A percentile compares a stretch with the other conserved stretches of the same genome.
Evolutionary conservation across 2,797 vertebrate genomes (phyloP).

Genomic region (Graptemys geographica): DNA sequence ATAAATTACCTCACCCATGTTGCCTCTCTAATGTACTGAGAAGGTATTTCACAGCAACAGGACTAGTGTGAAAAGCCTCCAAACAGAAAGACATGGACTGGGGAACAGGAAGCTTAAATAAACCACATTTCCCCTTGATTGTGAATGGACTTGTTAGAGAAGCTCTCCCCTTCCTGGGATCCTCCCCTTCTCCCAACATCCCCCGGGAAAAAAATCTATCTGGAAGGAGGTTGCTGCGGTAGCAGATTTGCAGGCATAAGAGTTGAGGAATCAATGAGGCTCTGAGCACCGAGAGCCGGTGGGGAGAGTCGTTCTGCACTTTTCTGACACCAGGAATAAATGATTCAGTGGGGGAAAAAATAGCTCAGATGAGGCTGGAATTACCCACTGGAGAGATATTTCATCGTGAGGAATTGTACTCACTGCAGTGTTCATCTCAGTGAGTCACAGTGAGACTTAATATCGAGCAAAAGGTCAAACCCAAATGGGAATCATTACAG

Average conservation of each 20-base stretch:
- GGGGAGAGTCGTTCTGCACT: conserved; percentile 72
- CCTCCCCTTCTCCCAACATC: not conserved
- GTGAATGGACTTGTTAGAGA: not conserved
- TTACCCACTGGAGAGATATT: conserved; percentile 77
- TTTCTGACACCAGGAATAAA: conserved; percentile 81
- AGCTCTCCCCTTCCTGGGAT: not conserved
- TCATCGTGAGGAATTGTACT: conserved; percentile 76
- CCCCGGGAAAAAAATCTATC: conserved; percentile 23
- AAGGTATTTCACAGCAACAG: not conserved
- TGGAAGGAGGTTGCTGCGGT: conserved; percentile 70
- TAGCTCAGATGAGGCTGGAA: conserved; percentile 74
- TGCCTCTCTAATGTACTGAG: not conserved
- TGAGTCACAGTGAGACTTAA: conserved; percentile 63
- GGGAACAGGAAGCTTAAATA: not conserved
- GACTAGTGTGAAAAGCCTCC: not conserved
- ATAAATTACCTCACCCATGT: not conserved
- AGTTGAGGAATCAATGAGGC: conserved; percentile 74
- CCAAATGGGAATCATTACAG: conserved; percentile 51
- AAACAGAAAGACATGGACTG: conserved; percentile 8
- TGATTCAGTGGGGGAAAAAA: conserved; percentile 62
- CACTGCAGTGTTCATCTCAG: conserved; percentile 64
- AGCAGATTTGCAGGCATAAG: conserved; percentile 71
- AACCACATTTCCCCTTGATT: not conserved
- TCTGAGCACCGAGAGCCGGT: conserved; percentile 67
- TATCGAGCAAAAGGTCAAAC: conserved; percentile 63